Percentiles rank a stretch among this genome's conserved stretches.
Evolutionary conservation across 37 sponge, comb jelly and placozoan genomes (phyloP).

Genomic region (Spongilla lacustris): DNA sequence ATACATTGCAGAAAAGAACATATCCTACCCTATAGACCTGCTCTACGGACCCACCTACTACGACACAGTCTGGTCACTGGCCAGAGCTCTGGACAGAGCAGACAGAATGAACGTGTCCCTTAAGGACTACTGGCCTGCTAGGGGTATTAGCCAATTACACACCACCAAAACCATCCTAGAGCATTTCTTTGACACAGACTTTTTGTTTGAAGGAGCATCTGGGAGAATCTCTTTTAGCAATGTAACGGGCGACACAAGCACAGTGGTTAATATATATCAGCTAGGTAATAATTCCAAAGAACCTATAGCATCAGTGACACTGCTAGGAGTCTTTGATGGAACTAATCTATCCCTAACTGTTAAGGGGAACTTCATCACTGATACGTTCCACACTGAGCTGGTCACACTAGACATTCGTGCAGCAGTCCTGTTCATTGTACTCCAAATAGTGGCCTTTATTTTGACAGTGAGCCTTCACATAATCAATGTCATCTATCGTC

Average conservation of each 20-base stretch:
- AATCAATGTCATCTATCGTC: background rate
- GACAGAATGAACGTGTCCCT: background rate
- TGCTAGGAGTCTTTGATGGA: background rate
- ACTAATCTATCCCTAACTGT: background rate
- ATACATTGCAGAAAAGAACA: background rate
- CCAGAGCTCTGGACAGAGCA: slow-evolving; percentile 9
- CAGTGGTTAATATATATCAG: background rate
- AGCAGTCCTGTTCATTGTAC: background rate
- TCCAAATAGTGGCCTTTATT: background rate
- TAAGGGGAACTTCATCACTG: background rate
- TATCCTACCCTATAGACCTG: background rate
- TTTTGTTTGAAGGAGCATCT: background rate
- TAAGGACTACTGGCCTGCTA: background rate
- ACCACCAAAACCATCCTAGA: background rate
- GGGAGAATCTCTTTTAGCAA: background rate
- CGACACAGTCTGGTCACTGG: slow-evolving; percentile 52
- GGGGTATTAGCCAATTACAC: background rate
- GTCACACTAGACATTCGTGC: background rate
- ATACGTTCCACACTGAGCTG: background rate
- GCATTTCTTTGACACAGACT: background rate
- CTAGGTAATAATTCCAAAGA: background rate
- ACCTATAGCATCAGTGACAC: background rate
- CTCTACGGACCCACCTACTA: slow-evolving; percentile 21
- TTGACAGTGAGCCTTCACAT: background rate
- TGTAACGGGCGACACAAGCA: background rate